These are phyloP conservation scores for Clanis bilineata DNA, from an alignment of 2,888 invertebrate genomes.

Conservation along the genomic window DNA sequence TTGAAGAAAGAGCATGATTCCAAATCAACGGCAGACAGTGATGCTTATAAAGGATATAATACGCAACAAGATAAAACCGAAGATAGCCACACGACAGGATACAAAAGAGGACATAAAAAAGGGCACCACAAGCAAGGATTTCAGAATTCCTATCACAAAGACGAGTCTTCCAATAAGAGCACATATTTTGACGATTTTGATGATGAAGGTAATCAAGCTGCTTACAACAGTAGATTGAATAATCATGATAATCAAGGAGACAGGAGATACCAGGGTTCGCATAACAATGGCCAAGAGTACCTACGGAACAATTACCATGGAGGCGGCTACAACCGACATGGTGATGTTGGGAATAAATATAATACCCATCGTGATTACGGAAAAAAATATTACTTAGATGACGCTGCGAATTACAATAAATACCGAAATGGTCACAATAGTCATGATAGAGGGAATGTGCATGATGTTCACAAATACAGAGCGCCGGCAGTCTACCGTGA, in stretches of 20 bases:
- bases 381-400: conserved; percentile 73
- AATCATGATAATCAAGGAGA: conserved; percentile 69
- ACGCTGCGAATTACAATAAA: conserved; percentile 65
- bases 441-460: conserved; percentile 61
- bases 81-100: conserved; percentile 65
- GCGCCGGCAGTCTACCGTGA: conserved; percentile 50
- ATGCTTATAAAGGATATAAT: conserved; percentile 70
- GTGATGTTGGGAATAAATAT: conserved; percentile 67
- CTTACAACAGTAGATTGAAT: conserved; percentile 66
- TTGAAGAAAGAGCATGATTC: conserved; percentile 71
- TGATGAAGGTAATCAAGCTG: conserved; percentile 73
- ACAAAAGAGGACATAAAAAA: conserved; percentile 83
- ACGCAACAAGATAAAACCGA: conserved; percentile 70
- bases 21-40: conserved; percentile 69
- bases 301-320: conserved; percentile 63
- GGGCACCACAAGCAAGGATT: conserved; percentile 87
- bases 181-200: conserved; percentile 85
- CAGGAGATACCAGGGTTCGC: conserved; percentile 66
- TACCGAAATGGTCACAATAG: conserved; percentile 65
- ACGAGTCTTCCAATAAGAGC: conserved; percentile 86
- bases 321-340: conserved; percentile 65
- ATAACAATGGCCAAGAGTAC: conserved; percentile 70
- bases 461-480: conserved; percentile 57
- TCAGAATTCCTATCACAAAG: conserved; percentile 86
- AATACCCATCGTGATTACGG: conserved; percentile 68